Evolutionary conservation across 1,140 invertebrate genomes (phyloP), one percentile per base, ranked within the genome.

Genomic region (Scaptomyza pallida): DNA sequence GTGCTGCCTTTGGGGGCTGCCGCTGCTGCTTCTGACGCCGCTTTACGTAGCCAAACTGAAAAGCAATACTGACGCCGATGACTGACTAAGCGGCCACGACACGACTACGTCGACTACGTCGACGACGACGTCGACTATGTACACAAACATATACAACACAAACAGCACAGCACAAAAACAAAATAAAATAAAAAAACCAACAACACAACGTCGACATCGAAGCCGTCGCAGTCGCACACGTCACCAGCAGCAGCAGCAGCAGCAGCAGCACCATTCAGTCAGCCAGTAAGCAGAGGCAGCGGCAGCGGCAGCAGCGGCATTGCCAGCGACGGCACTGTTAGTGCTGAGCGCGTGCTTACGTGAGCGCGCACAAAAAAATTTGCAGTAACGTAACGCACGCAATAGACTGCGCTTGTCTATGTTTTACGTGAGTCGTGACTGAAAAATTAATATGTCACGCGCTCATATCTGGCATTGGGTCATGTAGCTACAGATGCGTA

Each of bases 31-130:
- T 68, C 75, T 80, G 71, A 65, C 62, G 63, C 64, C 65, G 68
- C 69, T 78, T 72, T 71, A 68, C 68, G 65, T 72, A 69, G 72
- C 71, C 65, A 78, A 75, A 81, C 79, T 83, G 75, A 85, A 81
- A 74, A 74, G 78, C 74, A 86, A 78, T 71, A 78, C 68, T 68
- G 70, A 75, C 72, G 68, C 65, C 65, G 48, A 47, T 61, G 69
- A 85, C 72, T 86, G 77, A 86, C 81, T 89, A 81, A 81, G 70
- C 72, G 64, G 71, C 74, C 59, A 52, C 72, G 75, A 61, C 73
- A 52, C 56, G 60, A 47, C 50, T 56, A 67, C 61, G 41, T 26
- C 59, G 69, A 43, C 72, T 6, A 54, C 55, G 47, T 17, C 54
- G 40, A 52, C 54, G 61, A 61, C 73, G 71, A 55, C 51, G 61